Conservation (phyloP, 2,888 invertebrate genomes). For the Strigamia maritima region DNA sequence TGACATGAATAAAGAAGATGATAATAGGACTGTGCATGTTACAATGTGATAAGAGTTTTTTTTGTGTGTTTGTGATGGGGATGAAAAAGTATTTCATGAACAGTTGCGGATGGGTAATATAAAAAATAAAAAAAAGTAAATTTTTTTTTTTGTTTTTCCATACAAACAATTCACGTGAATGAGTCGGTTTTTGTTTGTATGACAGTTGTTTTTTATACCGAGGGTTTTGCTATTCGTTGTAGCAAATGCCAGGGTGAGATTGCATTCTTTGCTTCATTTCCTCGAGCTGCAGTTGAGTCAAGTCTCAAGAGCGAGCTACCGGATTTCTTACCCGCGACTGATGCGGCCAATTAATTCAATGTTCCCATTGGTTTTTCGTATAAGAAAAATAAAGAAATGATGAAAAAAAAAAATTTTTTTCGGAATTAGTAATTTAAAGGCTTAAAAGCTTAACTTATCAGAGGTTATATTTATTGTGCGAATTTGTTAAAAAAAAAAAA, state of each 20-base stretch:
- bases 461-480: not conserved
- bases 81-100: constrained; percentile 9
- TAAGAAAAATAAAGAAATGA: not conserved
- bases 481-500: not conserved
- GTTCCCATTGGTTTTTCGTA: constrained; percentile 12
- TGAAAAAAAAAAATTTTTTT: not conserved
- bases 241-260: not conserved
- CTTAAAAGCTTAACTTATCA: not conserved
- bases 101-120: not conserved
- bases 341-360: constrained; percentile 34
- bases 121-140: not conserved
- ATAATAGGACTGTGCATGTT: constrained; percentile 31
- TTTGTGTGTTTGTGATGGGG: not conserved
- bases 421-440: constrained; percentile 5
- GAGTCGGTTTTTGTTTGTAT: constrained; percentile 1
- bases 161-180: constrained; percentile 7
- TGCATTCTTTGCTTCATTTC: constrained; percentile 34
- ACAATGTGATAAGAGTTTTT: constrained; percentile 28
- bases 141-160: not conserved
- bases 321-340: constrained; percentile 27
- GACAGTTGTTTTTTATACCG: not conserved
- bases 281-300: constrained; percentile 28
- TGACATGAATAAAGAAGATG: constrained; percentile 23
- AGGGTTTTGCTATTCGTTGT: constrained; percentile 22
- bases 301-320: constrained; percentile 8